Evolutionary conservation across 2,797 vertebrate genomes (phyloP).

Genomic region (Centroberyx gerrardi): DNA sequence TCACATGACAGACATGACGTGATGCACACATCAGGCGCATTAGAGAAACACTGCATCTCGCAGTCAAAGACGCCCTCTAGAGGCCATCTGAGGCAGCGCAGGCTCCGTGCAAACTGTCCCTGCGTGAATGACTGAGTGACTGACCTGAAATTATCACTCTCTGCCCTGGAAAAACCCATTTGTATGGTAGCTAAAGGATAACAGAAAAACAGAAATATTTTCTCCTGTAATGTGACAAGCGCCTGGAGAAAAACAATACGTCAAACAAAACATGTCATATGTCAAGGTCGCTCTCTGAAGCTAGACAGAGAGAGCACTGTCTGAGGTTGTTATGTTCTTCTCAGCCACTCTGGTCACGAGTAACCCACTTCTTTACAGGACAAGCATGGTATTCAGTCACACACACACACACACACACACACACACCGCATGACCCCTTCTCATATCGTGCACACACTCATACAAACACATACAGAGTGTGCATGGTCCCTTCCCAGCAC

Average conservation of each 20-base stretch:
- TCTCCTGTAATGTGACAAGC: constrained; percentile 17
- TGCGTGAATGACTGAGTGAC: too few relatives aligned
- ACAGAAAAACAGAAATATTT: constrained; percentile 26
- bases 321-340: constrained; percentile 27
- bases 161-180: neutral
- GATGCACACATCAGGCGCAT: too few relatives aligned
- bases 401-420: constrained; percentile 32
- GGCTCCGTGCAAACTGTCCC: too few relatives aligned
- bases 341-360: constrained; percentile 33
- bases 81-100: too few relatives aligned
- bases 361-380: constrained; percentile 47
- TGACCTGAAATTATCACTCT: too few relatives aligned
- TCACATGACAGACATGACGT: too few relatives aligned
- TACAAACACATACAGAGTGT: constrained; percentile 7
- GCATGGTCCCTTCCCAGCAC: constrained; percentile 39
- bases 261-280: constrained; percentile 22
- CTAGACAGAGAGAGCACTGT: constrained; percentile 17
- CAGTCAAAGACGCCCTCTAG: too few relatives aligned
- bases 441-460: constrained; percentile 28
- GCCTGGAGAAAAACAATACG: constrained; percentile 23
- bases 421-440: constrained; percentile 31
- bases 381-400: constrained; percentile 33
- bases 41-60: too few relatives aligned
- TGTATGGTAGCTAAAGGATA: neutral
- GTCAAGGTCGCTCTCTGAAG: constrained; percentile 24